A percentile compares a stretch with the other conserved stretches of the same genome.
phyloP scores from a whole-genome alignment of 2,113 vertebrate genomes.

The Grantiella picta region DNA sequence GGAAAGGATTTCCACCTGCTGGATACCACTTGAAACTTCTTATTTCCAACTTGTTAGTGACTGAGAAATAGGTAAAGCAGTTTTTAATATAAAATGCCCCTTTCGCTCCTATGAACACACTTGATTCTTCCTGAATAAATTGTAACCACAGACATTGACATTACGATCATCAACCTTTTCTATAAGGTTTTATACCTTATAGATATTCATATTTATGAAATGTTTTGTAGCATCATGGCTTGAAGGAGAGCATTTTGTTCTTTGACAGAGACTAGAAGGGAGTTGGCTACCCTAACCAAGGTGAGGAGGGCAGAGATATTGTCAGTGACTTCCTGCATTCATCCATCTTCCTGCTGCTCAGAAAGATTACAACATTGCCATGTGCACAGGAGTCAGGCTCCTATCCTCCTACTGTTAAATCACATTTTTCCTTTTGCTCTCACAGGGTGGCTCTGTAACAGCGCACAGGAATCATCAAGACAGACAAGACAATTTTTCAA shows the following conservation, averaged over 20 bases:
- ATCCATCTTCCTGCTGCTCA: neutral
- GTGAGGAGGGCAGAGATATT: neutral
- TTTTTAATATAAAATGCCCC: neutral
- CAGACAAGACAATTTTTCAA: neutral
- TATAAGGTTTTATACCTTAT: neutral
- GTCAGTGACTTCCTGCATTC: neutral
- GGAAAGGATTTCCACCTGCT: neutral
- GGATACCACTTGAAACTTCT: neutral
- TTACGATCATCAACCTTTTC: neutral
- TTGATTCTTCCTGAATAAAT: neutral
- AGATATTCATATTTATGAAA: neutral
- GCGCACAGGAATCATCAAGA: neutral
- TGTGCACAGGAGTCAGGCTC: neutral
- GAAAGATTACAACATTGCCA: neutral
- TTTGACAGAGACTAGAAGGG: neutral
- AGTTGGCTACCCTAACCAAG: neutral
- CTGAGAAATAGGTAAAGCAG: neutral
- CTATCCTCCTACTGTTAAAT: neutral
- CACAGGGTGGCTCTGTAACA: neutral
- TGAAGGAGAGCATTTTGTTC: neutral
- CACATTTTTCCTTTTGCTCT: neutral
- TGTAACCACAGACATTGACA: fast-evolving
- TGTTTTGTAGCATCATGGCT: neutral
- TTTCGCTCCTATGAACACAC: neutral
- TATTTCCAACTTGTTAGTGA: neutral